A percentile compares a stretch with the other conserved stretches of the same genome.
These are phyloP conservation scores for Pao palembangensis DNA, from an alignment of 2,113 vertebrate species.

Conservation along the genomic window DNA sequence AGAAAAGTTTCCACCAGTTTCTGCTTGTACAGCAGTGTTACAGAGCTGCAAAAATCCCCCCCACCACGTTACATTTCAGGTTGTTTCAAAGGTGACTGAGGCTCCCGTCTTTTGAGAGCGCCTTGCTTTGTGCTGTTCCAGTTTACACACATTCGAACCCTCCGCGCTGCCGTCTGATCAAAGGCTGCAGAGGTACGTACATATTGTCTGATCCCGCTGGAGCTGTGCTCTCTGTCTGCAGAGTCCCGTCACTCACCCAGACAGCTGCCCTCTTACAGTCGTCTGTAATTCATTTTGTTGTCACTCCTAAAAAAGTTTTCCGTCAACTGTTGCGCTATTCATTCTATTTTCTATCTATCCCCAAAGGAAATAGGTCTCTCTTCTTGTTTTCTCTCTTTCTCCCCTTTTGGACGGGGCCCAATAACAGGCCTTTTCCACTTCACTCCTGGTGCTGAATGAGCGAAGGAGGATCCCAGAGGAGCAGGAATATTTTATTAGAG, in stretches of 20 bases:
- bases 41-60: conserved; percentile 24
- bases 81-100: conserved; percentile 49
- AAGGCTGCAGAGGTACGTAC: conserved; percentile 14
- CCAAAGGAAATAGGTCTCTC: conserved; percentile 66
- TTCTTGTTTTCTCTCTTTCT: conserved; percentile 39
- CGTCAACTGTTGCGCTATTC: conserved; percentile 60
- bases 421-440: conserved; percentile 59
- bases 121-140: conserved; percentile 46
- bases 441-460: conserved; percentile 62
- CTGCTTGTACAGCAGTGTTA: conserved; percentile 45
- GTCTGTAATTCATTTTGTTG: conserved; percentile 54
- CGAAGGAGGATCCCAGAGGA: conserved; percentile 67
- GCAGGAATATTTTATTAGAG: conserved; percentile 71
- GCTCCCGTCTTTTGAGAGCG: conserved; percentile 33
- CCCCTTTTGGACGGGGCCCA: conserved; percentile 46
- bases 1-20: conserved; percentile 37
- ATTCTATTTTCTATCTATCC: conserved; percentile 50
- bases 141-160: conserved; percentile 43
- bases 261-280: conserved; percentile 59
- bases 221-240: conserved; percentile 34
- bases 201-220: conserved; percentile 32
- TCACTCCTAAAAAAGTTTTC: conserved; percentile 57
- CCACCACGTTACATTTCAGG: conserved; percentile 34
- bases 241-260: conserved; percentile 60
- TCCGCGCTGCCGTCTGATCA: conserved; percentile 39